phyloP scores from a whole-genome alignment of 2,888 invertebrate species.

The Xestobium rufovillosum region DNA sequence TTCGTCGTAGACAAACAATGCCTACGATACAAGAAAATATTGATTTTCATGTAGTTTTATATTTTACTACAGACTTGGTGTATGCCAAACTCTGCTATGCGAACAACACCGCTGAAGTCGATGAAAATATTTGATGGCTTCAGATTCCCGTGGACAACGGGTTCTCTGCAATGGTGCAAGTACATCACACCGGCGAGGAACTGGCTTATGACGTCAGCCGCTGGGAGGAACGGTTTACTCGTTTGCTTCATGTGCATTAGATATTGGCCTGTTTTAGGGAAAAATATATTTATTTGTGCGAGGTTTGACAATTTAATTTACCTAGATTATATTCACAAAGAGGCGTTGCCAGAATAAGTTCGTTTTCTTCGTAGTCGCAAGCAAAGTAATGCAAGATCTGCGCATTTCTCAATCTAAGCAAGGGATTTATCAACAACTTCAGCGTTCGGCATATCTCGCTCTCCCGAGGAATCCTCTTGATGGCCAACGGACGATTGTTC shows the following conservation, averaged over 20 bases:
- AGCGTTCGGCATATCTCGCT: conserved; percentile 29
- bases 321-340: conserved; percentile 40
- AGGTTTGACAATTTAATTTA: too few species aligned
- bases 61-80: conserved; percentile 32
- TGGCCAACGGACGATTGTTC: conserved; percentile 33
- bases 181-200: conserved; percentile 34
- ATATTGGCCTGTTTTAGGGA: conserved; percentile 40
- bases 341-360: conserved; percentile 36
- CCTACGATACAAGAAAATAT: conserved; percentile 25
- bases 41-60: conserved; percentile 28
- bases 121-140: conserved; percentile 44
- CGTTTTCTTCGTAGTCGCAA: conserved; percentile 33
- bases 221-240: conserved; percentile 24
- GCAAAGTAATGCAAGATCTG: conserved; percentile 34
- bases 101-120: conserved; percentile 37
- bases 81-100: conserved; percentile 42
- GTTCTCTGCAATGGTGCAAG: conserved; percentile 35
- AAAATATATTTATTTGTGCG: too few species aligned
- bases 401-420: conserved; percentile 31
- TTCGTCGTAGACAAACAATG: conserved; percentile 34
- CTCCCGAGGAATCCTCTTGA: conserved; percentile 30
- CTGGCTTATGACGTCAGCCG: conserved; percentile 31
- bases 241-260: conserved; percentile 31
- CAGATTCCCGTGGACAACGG: conserved; percentile 42
- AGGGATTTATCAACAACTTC: conserved; percentile 30